Percentiles rank a stretch among this genome's conserved stretches.
Conservation (phyloP, 2,888 invertebrate species). For the Nomada hirtipes region DNA sequence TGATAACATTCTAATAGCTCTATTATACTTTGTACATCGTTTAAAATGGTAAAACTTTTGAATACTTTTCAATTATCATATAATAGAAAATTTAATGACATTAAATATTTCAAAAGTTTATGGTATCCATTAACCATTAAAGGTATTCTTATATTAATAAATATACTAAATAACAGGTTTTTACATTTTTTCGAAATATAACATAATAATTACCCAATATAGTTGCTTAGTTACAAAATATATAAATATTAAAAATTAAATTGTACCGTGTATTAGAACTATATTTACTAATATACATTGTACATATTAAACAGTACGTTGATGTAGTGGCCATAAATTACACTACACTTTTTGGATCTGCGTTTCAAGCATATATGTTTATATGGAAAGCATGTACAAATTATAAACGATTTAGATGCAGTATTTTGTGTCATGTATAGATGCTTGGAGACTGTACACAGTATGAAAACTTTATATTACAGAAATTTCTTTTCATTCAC, state of each 20-base stretch:
- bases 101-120: constrained; percentile 32
- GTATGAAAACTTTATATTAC: too few relatives aligned
- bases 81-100: constrained; percentile 30
- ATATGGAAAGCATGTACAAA: constrained; percentile 55
- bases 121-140: constrained; percentile 10
- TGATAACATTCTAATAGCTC: constrained; percentile 45
- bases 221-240: constrained; percentile 16
- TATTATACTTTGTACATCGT: constrained; percentile 46
- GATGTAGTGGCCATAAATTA: constrained; percentile 27
- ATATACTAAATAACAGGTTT: constrained; percentile 48
- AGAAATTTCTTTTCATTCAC: constrained; percentile 47
- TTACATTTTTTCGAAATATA: constrained; percentile 30
- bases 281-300: constrained; percentile 40
- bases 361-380: constrained; percentile 22
- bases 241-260: constrained; percentile 58
- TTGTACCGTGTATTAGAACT: constrained; percentile 33
- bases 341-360: constrained; percentile 35
- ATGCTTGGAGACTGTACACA: too few relatives aligned
- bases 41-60: constrained; percentile 40
- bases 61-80: constrained; percentile 31
- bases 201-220: constrained; percentile 25
- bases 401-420: constrained; percentile 31
- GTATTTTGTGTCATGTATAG: constrained; percentile 26
- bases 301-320: constrained; percentile 36
- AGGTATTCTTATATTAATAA: constrained; percentile 37